Conservation (phyloP, 2,888 invertebrate genomes). For the Oscheius sp. region DNA sequence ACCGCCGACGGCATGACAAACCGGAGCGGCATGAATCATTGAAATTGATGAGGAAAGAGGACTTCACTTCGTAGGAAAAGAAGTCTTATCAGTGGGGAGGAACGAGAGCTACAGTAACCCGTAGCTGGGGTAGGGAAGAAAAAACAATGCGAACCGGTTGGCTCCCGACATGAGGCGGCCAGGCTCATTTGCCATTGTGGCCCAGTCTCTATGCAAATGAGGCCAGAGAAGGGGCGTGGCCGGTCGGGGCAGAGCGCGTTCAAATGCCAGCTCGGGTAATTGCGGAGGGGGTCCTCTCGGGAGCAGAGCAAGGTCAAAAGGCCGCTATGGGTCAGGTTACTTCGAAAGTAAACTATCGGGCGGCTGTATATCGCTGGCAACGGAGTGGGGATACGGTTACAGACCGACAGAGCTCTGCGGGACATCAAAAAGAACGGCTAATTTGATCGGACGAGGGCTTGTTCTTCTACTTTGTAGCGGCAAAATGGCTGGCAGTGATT, state of each 20-base stretch:
- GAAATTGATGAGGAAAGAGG: background rate
- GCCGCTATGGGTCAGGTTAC: conserved; percentile 21
- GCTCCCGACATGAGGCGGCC: conserved; percentile 6
- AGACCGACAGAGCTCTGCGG: background rate
- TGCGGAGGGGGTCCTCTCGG: conserved; percentile 22
- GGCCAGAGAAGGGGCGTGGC: conserved; percentile 18
- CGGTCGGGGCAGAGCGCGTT: background rate
- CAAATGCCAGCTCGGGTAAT: conserved; percentile 14
- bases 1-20: conserved; percentile 13
- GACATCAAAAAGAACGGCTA: conserved; percentile 1
- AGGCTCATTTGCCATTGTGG: conserved; percentile 24
- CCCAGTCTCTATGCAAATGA: conserved; percentile 21
- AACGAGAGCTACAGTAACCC: background rate
- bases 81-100: no score
- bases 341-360: conserved; percentile 21
- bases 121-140: no score
- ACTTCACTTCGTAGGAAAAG: background rate
- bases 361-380: background rate
- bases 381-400: background rate
- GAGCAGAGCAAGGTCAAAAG: conserved; percentile 29
- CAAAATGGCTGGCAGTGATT: no score
- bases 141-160: background rate
- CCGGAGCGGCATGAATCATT: background rate
- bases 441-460: no score
- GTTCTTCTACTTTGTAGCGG: no score